These are phyloP conservation scores for Onychomys leucogaster DNA, from an alignment of 2,797 vertebrate species.

Conservation along the genomic window DNA sequence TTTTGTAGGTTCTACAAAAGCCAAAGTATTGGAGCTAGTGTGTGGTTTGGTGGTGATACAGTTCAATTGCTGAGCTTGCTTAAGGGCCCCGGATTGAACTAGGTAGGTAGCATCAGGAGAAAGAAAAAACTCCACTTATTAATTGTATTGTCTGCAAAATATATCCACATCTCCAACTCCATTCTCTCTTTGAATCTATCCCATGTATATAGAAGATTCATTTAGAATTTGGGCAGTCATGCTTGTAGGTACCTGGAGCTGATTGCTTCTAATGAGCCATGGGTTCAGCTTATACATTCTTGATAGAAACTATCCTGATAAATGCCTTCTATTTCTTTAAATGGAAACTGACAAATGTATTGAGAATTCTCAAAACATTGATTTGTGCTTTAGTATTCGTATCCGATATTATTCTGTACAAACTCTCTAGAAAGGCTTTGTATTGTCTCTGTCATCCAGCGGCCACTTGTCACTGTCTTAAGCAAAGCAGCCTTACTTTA, in stretches of 20 bases:
- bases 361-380: background rate
- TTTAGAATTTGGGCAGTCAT: background rate
- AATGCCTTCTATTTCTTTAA: background rate
- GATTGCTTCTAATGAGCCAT: background rate
- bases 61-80: background rate
- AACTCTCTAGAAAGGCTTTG: background rate
- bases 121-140: background rate
- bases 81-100: background rate
- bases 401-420: background rate
- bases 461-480: background rate
- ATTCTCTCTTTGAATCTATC: background rate
- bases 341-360: background rate
- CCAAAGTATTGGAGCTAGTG: background rate
- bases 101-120: background rate
- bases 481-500: background rate
- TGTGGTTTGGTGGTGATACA: background rate
- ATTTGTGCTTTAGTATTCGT: background rate
- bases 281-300: background rate
- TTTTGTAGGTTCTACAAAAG: constrained; percentile 39
- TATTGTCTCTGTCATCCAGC: background rate
- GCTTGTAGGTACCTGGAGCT: background rate
- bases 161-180: constrained; percentile 11
- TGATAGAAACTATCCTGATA: background rate
- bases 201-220: background rate
- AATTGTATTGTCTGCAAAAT: background rate